These are phyloP conservation scores for Mythimna vitellina DNA, from an alignment of 2,888 invertebrate species.

Conservation along the genomic window DNA sequence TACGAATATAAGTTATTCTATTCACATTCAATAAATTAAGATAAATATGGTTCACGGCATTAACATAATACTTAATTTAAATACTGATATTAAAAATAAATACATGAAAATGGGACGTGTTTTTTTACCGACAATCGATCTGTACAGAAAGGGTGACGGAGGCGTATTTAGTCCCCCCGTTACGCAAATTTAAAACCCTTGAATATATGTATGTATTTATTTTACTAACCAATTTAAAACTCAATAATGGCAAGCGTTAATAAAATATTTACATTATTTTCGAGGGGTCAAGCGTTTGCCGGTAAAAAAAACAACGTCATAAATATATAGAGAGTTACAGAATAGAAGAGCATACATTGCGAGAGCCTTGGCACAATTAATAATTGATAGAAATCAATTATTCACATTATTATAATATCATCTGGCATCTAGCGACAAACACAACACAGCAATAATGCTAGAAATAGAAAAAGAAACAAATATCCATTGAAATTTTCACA, in stretches of 20 bases:
- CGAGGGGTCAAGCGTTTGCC: too few species aligned
- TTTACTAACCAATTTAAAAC: too few species aligned
- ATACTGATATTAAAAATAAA: slow-evolving; percentile 12
- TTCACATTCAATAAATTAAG: neutral
- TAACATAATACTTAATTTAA: slow-evolving; percentile 5
- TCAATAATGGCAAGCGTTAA: too few species aligned
- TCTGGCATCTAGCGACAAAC: slow-evolving; percentile 25
- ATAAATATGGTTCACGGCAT: neutral
- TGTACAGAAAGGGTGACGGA: too few species aligned
- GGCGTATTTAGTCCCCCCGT: too few species aligned
- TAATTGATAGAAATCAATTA: slow-evolving; percentile 37
- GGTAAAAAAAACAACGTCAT: too few species aligned
- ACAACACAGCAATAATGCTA: slow-evolving; percentile 20
- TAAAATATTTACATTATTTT: too few species aligned
- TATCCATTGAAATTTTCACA: slow-evolving; percentile 10
- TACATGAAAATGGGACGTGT: neutral
- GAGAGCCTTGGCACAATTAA: slow-evolving; percentile 41
- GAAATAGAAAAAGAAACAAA: neutral
- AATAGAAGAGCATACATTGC: slow-evolving; percentile 11
- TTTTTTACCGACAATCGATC: too few species aligned
- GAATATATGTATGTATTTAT: too few species aligned
- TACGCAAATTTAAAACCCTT: too few species aligned
- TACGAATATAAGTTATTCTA: neutral
- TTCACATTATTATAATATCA: slow-evolving; percentile 30
- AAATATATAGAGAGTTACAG: slow-evolving; percentile 13